A percentile compares a stretch with the other conserved stretches of the same genome.
phyloP scores from a whole-genome alignment of 2,797 vertebrate species.

The Bradypodion ventrale region DNA sequence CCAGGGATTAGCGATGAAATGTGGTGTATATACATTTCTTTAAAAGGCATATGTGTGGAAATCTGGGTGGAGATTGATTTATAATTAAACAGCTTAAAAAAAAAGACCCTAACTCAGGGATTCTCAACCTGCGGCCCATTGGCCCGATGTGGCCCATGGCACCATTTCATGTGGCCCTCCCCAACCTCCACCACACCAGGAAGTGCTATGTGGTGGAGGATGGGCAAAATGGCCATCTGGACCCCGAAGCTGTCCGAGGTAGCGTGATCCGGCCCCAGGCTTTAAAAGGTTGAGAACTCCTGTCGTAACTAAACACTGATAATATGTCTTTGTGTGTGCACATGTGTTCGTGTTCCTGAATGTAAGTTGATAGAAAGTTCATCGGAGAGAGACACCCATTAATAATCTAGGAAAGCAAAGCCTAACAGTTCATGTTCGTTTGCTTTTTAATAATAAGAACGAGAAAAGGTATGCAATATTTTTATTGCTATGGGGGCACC shows the following conservation, averaged over 20 bases:
- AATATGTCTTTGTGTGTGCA: background rate
- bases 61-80: conserved; percentile 34
- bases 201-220: no score
- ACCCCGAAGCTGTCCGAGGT: no score
- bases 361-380: background rate
- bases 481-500: background rate
- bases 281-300: no score
- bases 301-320: conserved; percentile 18
- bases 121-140: no score
- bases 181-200: no score
- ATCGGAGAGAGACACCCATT: background rate
- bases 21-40: conserved; percentile 17
- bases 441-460: background rate
- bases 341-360: background rate
- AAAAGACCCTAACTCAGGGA: no score
- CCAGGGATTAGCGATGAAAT: conserved; percentile 49
- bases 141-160: no score
- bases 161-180: no score
- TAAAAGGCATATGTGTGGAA: conserved; percentile 42
- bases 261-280: no score
- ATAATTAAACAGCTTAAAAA: background rate
- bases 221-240: no score
- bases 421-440: background rate
- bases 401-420: background rate
- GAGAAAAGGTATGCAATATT: background rate